Conservation (phyloP, 1,140 invertebrate genomes). For the Drosophila chauvacae region DNA sequence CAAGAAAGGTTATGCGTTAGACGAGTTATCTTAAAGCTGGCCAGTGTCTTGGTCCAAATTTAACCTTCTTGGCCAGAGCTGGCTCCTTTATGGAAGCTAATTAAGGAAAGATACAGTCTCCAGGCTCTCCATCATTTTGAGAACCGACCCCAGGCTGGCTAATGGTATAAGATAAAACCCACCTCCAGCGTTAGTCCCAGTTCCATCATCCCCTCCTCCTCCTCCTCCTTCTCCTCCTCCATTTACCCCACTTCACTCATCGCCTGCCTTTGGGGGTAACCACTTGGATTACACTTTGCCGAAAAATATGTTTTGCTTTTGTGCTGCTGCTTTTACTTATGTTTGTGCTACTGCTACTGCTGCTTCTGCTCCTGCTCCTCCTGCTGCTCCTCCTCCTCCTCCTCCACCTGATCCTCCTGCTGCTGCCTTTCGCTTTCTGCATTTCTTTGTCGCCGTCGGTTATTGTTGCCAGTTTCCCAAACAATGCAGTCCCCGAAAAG, state of each 20-base stretch:
- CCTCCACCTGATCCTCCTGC: constrained; percentile 2
- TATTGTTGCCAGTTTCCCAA: constrained; percentile 60
- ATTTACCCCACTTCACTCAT: constrained; percentile 2
- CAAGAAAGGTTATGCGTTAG: background rate
- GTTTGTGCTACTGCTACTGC: background rate
- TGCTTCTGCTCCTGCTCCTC: background rate
- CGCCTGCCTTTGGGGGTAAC: constrained; percentile 29
- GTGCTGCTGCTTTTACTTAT: constrained; percentile 9
- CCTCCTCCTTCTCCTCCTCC: too few species aligned
- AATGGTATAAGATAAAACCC: constrained; percentile 14
- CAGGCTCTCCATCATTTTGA: background rate
- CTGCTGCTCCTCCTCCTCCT: background rate
- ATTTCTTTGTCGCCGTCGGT: constrained; percentile 50
- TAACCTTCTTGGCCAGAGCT: background rate
- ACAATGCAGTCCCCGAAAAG: constrained; percentile 61
- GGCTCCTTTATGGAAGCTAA: constrained; percentile 13
- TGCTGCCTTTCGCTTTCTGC: constrained; percentile 23
- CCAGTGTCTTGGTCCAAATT: background rate
- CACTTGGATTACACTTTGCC: constrained; percentile 70
- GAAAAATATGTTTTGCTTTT: constrained; percentile 45
- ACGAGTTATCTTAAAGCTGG: background rate
- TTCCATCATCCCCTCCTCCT: background rate
- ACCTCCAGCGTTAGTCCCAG: background rate
- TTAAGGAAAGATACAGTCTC: constrained; percentile 11
- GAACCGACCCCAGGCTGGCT: constrained; percentile 18